Evolutionary conservation across 92 coral and sea anemone species (phyloP).

Genomic region (Metridium senile): DNA sequence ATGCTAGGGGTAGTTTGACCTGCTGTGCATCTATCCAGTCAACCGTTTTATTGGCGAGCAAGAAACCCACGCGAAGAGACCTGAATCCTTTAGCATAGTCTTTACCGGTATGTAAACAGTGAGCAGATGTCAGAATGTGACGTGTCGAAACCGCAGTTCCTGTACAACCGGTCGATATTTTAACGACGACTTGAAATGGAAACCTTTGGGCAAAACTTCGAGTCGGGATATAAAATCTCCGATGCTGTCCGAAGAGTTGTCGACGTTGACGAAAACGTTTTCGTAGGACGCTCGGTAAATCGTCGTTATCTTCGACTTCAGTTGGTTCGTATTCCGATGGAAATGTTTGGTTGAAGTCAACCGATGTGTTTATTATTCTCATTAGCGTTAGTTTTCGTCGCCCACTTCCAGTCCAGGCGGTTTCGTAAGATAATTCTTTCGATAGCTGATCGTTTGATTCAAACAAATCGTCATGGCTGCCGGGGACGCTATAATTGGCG

Average conservation of each 20-base stretch:
- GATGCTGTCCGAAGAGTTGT: conserved; percentile 39
- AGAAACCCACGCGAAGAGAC: conserved; percentile 74
- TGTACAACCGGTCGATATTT: conserved; percentile 90
- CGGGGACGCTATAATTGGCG: conserved; percentile 39
- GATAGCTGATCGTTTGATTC: conserved; percentile 57
- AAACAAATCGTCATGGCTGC: conserved; percentile 33
- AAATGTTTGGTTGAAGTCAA: not conserved
- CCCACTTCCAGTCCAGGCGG: conserved; percentile 77
- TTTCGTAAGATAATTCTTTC: conserved; percentile 66
- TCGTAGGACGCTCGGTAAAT: conserved; percentile 21
- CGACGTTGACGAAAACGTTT: conserved; percentile 19
- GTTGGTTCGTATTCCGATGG: not conserved
- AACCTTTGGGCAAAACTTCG: conserved; percentile 56
- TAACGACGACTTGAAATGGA: conserved; percentile 81
- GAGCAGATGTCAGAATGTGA: conserved; percentile 93
- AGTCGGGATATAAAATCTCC: conserved; percentile 44
- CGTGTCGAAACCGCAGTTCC: conserved; percentile 82
- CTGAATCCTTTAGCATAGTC: conserved; percentile 76
- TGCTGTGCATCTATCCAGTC: conserved; percentile 61
- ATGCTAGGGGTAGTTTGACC: conserved; percentile 71
- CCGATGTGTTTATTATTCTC: conserved; percentile 6
- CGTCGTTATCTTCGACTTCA: conserved; percentile 21
- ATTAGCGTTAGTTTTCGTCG: conserved; percentile 55
- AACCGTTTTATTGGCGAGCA: conserved; percentile 48
- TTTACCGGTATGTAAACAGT: conserved; percentile 86